Evolutionary conservation across 2,888 invertebrate genomes (phyloP).

Genomic region (Vanessa cardui): DNA sequence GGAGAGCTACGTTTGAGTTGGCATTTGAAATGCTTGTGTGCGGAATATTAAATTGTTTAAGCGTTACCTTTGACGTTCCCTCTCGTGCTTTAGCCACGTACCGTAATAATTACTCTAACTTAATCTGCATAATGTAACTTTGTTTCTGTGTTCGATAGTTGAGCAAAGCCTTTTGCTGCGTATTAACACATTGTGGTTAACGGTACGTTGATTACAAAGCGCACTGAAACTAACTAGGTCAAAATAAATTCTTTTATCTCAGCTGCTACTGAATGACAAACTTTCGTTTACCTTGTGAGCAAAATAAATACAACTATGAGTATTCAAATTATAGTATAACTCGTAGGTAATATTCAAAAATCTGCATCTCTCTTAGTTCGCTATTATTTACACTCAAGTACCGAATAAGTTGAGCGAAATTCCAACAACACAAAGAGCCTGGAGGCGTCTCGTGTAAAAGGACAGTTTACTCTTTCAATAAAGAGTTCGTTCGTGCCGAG

Average conservation of each 20-base stretch:
- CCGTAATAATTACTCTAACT: conserved; percentile 73
- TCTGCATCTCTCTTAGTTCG: conserved; percentile 62
- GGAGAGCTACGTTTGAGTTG: conserved; percentile 77
- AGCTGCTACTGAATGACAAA: conserved; percentile 47
- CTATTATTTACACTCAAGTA: conserved; percentile 71
- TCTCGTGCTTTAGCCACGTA: conserved; percentile 62
- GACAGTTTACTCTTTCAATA: conserved; percentile 81
- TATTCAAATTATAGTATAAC: conserved; percentile 58
- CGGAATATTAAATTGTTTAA: conserved; percentile 82
- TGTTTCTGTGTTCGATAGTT: conserved; percentile 52
- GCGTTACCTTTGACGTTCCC: conserved; percentile 75
- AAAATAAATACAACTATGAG: conserved; percentile 49
- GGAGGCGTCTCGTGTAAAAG: conserved; percentile 74
- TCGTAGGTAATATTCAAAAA: conserved; percentile 59
- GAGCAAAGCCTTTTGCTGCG: conserved; percentile 41
- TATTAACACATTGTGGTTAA: conserved; percentile 47
- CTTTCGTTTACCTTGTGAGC: conserved; percentile 46
- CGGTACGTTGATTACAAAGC: conserved; percentile 47
- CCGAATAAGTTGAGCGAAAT: conserved; percentile 75
- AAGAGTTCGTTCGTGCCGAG: conserved; percentile 64
- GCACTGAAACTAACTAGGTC: conserved; percentile 49
- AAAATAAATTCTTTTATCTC: conserved; percentile 56
- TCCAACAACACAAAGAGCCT: conserved; percentile 64
- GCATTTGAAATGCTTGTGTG: conserved; percentile 79
- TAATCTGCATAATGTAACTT: conserved; percentile 67